phyloP scores from a whole-genome alignment of 2,888 invertebrate species.

The Drosophila longiperda region DNA sequence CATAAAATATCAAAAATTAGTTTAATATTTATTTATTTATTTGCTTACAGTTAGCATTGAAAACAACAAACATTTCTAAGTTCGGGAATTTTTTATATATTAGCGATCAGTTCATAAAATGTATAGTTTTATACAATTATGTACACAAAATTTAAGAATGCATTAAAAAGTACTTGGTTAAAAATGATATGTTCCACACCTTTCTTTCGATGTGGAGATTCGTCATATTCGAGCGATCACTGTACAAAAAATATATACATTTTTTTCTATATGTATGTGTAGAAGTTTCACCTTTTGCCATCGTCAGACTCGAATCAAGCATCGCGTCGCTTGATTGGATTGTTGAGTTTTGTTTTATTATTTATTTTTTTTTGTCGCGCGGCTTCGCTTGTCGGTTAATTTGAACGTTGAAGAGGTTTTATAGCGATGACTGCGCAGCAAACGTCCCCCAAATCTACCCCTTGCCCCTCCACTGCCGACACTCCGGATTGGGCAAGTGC shows the following conservation, averaged over 20 bases:
- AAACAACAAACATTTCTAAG: background rate
- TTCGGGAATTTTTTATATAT: background rate
- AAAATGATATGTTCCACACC: background rate
- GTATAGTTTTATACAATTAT: background rate
- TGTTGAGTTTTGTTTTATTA: slow-evolving; percentile 32
- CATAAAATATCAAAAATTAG: background rate
- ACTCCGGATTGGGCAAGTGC: slow-evolving; percentile 55
- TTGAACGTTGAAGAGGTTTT: slow-evolving; percentile 72
- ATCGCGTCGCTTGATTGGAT: slow-evolving; percentile 45
- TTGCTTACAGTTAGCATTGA: background rate
- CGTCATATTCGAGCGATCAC: background rate
- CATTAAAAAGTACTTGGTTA: too few relatives aligned
- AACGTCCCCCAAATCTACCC: slow-evolving; percentile 8
- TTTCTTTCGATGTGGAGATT: background rate
- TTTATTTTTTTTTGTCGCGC: slow-evolving; percentile 52
- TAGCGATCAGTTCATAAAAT: background rate
- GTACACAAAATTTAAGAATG: too few relatives aligned
- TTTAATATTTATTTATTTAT: background rate
- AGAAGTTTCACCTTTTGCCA: slow-evolving; percentile 21
- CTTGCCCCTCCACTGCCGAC: background rate
- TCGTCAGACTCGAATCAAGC: slow-evolving; percentile 32
- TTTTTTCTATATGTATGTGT: slow-evolving; percentile 1
- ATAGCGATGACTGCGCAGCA: slow-evolving; percentile 54
- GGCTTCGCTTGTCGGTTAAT: slow-evolving; percentile 58
- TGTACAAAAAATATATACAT: slow-evolving; percentile 3